Percentiles rank a stretch among this genome's conserved stretches.
Conservation (phyloP, 2,113 vertebrate genomes). For the Fregetta grallaria region DNA sequence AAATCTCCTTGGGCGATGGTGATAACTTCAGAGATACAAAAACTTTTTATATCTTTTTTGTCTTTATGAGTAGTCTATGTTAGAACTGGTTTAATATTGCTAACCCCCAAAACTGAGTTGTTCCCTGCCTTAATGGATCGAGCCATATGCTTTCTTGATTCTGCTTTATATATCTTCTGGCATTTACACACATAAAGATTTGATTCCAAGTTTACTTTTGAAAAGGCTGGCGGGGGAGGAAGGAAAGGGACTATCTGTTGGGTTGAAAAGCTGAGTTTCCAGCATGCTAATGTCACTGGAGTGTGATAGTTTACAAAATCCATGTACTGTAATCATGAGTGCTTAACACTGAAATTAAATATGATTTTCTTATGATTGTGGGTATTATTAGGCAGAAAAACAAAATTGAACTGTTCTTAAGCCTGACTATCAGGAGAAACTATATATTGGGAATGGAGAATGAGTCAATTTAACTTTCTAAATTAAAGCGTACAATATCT, state of each 20-base stretch:
- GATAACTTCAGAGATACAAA: not conserved
- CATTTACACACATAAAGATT: not conserved
- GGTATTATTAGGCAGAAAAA: not conserved
- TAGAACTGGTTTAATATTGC: not conserved
- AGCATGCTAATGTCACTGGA: not conserved
- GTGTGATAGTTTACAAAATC: not conserved
- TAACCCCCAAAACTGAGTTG: not conserved
- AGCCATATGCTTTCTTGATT: not conserved
- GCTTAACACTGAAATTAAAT: not conserved
- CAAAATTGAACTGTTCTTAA: not conserved
- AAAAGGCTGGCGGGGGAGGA: not conserved
- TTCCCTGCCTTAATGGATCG: not conserved
- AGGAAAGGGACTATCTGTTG: not conserved
- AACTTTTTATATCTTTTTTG: not conserved
- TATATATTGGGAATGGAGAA: not conserved
- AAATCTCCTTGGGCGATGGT: not conserved
- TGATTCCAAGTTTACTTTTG: not conserved
- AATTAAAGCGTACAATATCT: not conserved
- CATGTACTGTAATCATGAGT: not conserved
- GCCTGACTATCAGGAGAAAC: not conserved
- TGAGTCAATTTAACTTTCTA: not conserved
- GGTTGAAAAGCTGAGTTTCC: not conserved
- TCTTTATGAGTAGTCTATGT: not conserved
- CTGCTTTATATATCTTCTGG: not conserved
- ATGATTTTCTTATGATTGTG: not conserved